These are phyloP conservation scores for Phocoena sinus DNA, from an alignment of 2,113 vertebrate species.

Conservation along the genomic window DNA sequence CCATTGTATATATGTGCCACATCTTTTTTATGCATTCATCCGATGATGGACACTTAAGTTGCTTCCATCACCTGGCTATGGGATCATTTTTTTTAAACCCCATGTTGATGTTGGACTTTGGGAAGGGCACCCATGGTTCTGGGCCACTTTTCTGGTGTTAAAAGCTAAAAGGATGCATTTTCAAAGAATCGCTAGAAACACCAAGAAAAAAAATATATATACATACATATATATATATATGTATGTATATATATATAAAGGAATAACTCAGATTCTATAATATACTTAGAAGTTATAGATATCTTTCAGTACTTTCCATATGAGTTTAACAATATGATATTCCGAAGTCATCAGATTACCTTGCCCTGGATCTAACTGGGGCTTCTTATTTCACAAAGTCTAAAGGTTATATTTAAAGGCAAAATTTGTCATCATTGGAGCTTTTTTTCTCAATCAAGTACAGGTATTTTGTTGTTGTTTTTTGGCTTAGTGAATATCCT, in stretches of 20 bases:
- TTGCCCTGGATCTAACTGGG: neutral
- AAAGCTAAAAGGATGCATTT: neutral
- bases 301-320: neutral
- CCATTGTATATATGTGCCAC: too few relatives aligned
- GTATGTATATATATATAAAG: neutral
- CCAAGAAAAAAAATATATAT: neutral
- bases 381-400: neutral
- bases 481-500: neutral
- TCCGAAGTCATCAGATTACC: neutral
- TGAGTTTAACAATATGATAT: neutral
- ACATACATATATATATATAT: rapidly evolving
- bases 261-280: neutral
- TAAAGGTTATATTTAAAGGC: neutral
- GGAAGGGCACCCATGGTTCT: neutral
- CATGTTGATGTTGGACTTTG: neutral
- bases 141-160: neutral
- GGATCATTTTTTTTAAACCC: neutral
- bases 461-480: neutral
- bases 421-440: neutral
- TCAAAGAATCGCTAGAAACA: neutral
- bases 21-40: too few relatives aligned
- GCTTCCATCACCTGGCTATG: too few relatives aligned
- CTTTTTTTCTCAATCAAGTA: neutral
- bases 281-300: neutral
- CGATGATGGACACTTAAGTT: too few relatives aligned